Base-by-base conservation (phyloP, 2,888 invertebrate genomes). In the Cephus sareptanus region DNA sequence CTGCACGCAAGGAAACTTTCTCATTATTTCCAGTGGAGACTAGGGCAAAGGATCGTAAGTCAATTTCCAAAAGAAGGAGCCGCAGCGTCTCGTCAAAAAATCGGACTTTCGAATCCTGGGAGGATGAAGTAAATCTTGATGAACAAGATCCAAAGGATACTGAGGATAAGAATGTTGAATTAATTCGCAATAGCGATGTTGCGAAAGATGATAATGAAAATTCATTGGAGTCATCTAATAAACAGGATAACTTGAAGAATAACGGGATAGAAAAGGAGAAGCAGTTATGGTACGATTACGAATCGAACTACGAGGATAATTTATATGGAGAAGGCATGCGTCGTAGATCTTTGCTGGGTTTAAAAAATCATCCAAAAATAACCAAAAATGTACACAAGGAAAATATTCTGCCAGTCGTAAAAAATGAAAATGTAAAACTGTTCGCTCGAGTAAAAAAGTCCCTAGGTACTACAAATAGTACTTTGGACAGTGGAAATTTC, bases 301-400 rank as follows among this genome's bases (percentile, higher is more conserved):
- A 37, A 11, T 34, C 73, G 34, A 68, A 79, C 33, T 73, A 77
- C 30, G 79, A 79, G n/a, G 76, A 79, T 23, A 56, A 33, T 12
- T 71, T 75, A 11, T 35, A 75, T 33, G 70, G 56, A 3, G 31
- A 12, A 4, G 78, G 78, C 31, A 78, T 75, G 56, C 77, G 79
- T 11, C 76, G 81, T 11, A 76, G 81, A 35, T 78, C 79, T 30
- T 77, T 81, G n/a, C 23, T 81, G 33, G 81, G 77, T 31, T 56
- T 79, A 56, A 40, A 37, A 3, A 69, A 76, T 35, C 78, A 70
- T 23, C 37, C 68, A n/a, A 35, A 74, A 40, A 71, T 40, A 23
- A 56, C 23, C 2, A 56, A 56, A 15, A 23, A 56, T 56, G 1
- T 23, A 56, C 23, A 56, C 9, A 23, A 23, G 56, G 9, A 6